These are phyloP conservation scores for Poeciliopsis turneri DNA, from an alignment of 2,797 vertebrate genomes.

Conservation along the genomic window DNA sequence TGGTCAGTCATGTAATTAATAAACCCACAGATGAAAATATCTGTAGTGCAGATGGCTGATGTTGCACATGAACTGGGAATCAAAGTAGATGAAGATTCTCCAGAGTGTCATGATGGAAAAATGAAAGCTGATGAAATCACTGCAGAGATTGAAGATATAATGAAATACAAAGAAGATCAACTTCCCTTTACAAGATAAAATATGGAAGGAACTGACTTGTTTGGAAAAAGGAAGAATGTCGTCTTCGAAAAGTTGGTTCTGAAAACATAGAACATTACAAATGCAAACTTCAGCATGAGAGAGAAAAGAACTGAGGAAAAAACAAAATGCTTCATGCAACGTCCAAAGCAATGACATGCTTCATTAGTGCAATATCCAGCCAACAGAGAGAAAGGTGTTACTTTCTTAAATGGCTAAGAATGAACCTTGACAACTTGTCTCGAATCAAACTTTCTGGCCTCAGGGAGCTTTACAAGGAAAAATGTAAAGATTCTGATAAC, in stretches of 20 bases:
- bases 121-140: slow-evolving; percentile 68
- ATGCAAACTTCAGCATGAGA: slow-evolving; percentile 42
- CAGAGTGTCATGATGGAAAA: slow-evolving; percentile 74
- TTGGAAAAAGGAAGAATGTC: slow-evolving; percentile 81
- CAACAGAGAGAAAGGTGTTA: no score
- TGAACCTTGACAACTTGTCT: slow-evolving; percentile 77
- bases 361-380: no score
- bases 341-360: slow-evolving; percentile 27
- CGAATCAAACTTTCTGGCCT: slow-evolving; percentile 58
- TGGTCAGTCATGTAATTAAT: no score
- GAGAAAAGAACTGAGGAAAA: slow-evolving; percentile 31
- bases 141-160: slow-evolving; percentile 54
- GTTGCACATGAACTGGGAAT: slow-evolving; percentile 73
- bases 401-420: slow-evolving; percentile 23
- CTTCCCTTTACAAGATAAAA: slow-evolving; percentile 80
- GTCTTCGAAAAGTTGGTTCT: slow-evolving; percentile 56
- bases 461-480: slow-evolving; percentile 67
- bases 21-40: no score
- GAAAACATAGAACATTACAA: slow-evolving; percentile 66
- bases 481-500: slow-evolving; percentile 39
- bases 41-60: slow-evolving; percentile 64
- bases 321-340: slow-evolving; percentile 70
- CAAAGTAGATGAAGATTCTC: slow-evolving; percentile 73
- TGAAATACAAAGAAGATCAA: slow-evolving; percentile 64
- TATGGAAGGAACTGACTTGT: slow-evolving; percentile 73